Conservation (phyloP, 2,797 vertebrate species). For the Helicolenus hilgendorfi region DNA sequence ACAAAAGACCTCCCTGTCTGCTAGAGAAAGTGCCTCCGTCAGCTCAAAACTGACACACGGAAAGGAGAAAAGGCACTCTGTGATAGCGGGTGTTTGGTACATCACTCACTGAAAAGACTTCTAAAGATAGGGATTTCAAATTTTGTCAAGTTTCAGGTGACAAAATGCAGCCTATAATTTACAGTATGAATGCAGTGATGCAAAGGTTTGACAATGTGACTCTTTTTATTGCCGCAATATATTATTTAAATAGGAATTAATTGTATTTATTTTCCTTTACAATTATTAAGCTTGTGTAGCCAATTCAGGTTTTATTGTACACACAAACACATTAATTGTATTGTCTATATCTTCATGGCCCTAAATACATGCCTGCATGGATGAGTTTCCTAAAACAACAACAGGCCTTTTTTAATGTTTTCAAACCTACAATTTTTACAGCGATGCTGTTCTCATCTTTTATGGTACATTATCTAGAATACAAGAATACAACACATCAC, state of each 20-base stretch:
- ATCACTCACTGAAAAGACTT: slow-evolving; percentile 48
- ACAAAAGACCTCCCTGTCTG: slow-evolving; percentile 75
- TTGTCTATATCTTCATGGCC: not conserved
- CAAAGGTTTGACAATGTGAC: not conserved
- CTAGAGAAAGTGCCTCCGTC: slow-evolving; percentile 80
- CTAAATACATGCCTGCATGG: not conserved
- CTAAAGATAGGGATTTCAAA: slow-evolving; percentile 37
- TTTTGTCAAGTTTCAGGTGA: slow-evolving; percentile 24
- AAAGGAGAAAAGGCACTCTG: slow-evolving; percentile 54
- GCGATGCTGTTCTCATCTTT: not conserved
- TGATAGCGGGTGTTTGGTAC: slow-evolving; percentile 61
- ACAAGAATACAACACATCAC: not conserved
- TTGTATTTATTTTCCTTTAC: not conserved
- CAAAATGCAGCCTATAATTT: not conserved
- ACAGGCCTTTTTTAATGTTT: not conserved
- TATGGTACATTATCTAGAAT: not conserved
- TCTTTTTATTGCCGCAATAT: not conserved
- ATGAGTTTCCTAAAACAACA: not conserved
- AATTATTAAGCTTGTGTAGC: not conserved
- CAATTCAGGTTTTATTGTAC: not conserved
- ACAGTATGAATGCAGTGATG: not conserved
- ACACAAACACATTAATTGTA: not conserved
- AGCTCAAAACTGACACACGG: slow-evolving; percentile 81
- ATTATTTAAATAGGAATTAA: not conserved
- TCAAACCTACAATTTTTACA: not conserved